Evolutionary conservation across 2,113 vertebrate genomes (phyloP).

Genomic region (Aptenodytes patagonicus): DNA sequence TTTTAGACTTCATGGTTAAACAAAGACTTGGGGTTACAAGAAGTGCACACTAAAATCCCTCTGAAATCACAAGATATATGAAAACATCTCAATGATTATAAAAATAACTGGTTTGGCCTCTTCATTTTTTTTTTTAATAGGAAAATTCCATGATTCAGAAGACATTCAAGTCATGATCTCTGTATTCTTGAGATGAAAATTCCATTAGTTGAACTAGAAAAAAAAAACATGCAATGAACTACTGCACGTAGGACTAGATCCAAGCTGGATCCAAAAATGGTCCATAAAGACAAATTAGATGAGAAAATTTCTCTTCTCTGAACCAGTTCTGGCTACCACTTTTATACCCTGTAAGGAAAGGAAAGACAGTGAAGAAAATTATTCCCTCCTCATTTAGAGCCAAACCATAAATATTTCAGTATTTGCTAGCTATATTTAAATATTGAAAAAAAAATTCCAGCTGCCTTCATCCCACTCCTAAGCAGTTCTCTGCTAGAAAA

Average conservation of each 20-base stretch:
- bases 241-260: background rate
- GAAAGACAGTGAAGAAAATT: background rate
- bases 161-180: background rate
- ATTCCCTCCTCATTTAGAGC: background rate
- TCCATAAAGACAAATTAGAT: background rate
- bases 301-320: background rate
- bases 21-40: background rate
- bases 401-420: conserved; percentile 31
- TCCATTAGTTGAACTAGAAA: background rate
- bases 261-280: background rate
- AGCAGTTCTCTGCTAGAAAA: background rate
- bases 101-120: background rate
- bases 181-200: background rate
- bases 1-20: background rate
- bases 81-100: background rate
- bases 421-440: conserved; percentile 24
- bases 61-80: background rate
- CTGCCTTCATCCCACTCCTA: background rate
- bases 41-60: background rate
- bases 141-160: background rate
- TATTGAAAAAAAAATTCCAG: background rate
- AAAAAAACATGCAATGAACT: background rate
- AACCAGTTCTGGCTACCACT: background rate
- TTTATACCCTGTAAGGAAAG: conserved; percentile 17
- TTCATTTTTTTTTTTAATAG: background rate